Base-by-base conservation (phyloP, 2,113 vertebrate genomes). In the Triplophysa dalaica region DNA sequence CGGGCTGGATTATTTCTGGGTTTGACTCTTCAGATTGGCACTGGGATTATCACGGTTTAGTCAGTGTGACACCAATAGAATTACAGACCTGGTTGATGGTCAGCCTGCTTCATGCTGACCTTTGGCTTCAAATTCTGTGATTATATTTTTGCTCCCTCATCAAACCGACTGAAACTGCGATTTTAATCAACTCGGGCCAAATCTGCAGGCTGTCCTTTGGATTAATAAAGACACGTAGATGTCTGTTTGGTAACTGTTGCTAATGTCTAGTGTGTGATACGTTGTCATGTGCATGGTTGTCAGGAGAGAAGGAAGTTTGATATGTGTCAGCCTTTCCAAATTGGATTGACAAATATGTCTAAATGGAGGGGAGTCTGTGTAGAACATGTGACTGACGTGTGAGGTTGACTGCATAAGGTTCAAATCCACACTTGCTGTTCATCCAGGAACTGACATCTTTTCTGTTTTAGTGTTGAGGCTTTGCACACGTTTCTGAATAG, bases 41-140 rank as follows among this genome's bases (percentile, higher is more conserved):
- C 70, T 70, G 75, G 79, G 90, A 90, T 90, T 91, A 91, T 91
- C 70, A 89, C 87, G 82, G 88, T 67, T 86, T 82, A 85, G 75
- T 87, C 78, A 83, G 78, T 17, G 82, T 82, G 84, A 86, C 83
- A 68, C 73, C 81, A 66, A 60, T 75, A 58, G 43, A 50, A 89
- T 89, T 87, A 86, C 7, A 64, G 13, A 33, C 14, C 67, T 65
- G 38, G 75, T 65, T 81, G 73, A 70, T 29, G 64, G 41, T 60
- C 50, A 58, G 48, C 10, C 61, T 52, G 61, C 29, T 63, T 38
- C 38, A 6, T 1, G 6, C 33, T 38, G 33, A 38, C 33, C 76
- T 83, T 26, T 63, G 41, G 58, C 43, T 73, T 60, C 69, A 41
- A 54, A 62, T 61, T 29, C 9, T 75, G 21, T 48, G 43, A 63